Evolutionary conservation across 1,140 invertebrate species (phyloP), one percentile per base, ranked within the genome.

Genomic region (Acromyrmex charruanus): DNA sequence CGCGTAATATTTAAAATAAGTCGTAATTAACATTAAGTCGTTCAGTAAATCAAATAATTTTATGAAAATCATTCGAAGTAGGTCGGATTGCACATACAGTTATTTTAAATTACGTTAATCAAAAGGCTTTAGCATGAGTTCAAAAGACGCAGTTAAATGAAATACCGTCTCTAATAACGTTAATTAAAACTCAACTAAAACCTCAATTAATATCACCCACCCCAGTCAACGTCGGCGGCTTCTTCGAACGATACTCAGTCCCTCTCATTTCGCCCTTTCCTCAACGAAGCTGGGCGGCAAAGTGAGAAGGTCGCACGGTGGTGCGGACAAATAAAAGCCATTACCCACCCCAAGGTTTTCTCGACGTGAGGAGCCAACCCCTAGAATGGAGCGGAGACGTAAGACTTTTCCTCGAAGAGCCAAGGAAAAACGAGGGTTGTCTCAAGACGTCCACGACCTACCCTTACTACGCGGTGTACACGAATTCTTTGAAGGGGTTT

Each of bases 111-210:
- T 53, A 25, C 77, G 10, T 28, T 72, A 75, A 87, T 84, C 77
- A 39, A 61, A 44, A 58, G 53, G 53, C 58, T 84, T 18, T n/a
- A 86, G 75, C 53, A 7, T 58, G 59, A 88, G 66, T 90, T 82
- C 75, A 66, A 87, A 89, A 84, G 87, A 82, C 61, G 28, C 53
- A 77, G 85, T 66, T 79, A 77, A 53, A 87, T 69, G 86, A 89
- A 92, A 92, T 94, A 93, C 87, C 91, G 77, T 65, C 80, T 87
- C 91, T 95, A 95, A 95, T 95, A 94, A 95, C 90, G 93, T 94
- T 95, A 94, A 95, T 95, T 95, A 94, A 95, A 95, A 94, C 88
- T 93, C 88, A 85, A 79, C 85, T 87, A 90, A 93, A 93, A 94
- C 93, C 94, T 94, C 94, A 93, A 94, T 95, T 95, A 94, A 94